Evolutionary conservation across 2,888 invertebrate genomes (phyloP), one percentile per base, ranked within the genome.

Genomic region (Sympetrum striolatum): DNA sequence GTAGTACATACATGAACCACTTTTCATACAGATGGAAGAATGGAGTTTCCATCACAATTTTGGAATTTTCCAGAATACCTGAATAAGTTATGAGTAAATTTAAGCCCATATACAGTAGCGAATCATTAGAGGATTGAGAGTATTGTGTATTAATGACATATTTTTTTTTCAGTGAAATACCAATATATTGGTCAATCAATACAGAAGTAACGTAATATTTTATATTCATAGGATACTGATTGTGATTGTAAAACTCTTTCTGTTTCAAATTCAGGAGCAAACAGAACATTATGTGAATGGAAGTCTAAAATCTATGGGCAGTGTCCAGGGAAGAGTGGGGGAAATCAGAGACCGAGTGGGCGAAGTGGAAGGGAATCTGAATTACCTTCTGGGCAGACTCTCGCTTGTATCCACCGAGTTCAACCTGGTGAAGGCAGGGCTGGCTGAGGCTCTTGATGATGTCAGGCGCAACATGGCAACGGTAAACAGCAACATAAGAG

Each of bases 381-480:
- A 98, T 94, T 97, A 96, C 93, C 95, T 98, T 81, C 94, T 98
- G 91, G 98, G 98, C 10, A 95, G 97, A 91, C 94, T 98, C 91
- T 96, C 97, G 0, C 94, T 98, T 12, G 97, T 97, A 58, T 97
- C 97, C 1, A 97, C 97, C 92, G 98, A 98, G 93, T 98, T 98
- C 94, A 96, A 96, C 93, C 96, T 96, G 92, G 97, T 98, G 92
- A 97, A 97, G 93, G 94, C 95, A 0, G 97, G 97, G 0, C 94
- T 98, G 0, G 96, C 96, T 0, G 95, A 96, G 22, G 96, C 97
- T 0, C 93, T 98, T 90, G 96, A 96, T 92, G 95, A 96, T 92
- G 95, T 97, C 90, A 96, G 96, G 92, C 86, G 37, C 37, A 60
- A 86, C 60, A 86, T 86, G 86, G 90, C 86, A 37, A 60, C 60